Base-by-base conservation (phyloP, 2,113 vertebrate species). In the Machaerirhynchus nigripectus region DNA sequence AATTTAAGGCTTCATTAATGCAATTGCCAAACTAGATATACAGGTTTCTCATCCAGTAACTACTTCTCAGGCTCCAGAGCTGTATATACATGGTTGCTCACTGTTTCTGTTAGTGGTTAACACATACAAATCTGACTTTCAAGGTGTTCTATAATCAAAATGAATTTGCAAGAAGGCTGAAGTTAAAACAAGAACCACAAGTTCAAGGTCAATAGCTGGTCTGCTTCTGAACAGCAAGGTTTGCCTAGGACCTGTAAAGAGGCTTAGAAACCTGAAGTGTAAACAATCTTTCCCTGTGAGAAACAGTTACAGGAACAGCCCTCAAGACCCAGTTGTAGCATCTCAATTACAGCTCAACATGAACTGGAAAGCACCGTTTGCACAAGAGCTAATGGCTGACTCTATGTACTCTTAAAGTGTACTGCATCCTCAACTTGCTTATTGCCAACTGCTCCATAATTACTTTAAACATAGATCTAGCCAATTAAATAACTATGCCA, bases 1-100 rank as follows among this genome's bases (percentile, higher is more conserved):
- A 87, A 87, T 86, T 59, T 74, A 94, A 90, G 76, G 59, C 84
- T 91, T 91, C 68, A 55, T 77, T 95, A 91, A 55, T 44, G 63
- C 42, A 95, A 70, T 0, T 91, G 75, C 71, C 87, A 81, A 81
- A 79, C 79, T 81, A 94, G 90, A 90, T 2, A 4, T 61, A 86
- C 85, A 78, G 39, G 92, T 92, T 94, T 93, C 64, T 91, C 85
- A 94, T 10, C 35, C 14, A 6, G 60, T 60, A 63, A 50, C 63
- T 56, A 15, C 39, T 93, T 90, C 82, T 87, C 70, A 91, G 65
- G 61, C 53, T 87, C 47, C 67, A 65, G 61, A 65, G 24, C 17
- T 1, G 0, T 31, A 64, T 7, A 30, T 2, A 69, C 3, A 0
- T 53, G 73, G 39, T n/a, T 69, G 81, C 31, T 53, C 64, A 46